Conservation (phyloP, 1,140 invertebrate genomes). For the Musca domestica region DNA sequence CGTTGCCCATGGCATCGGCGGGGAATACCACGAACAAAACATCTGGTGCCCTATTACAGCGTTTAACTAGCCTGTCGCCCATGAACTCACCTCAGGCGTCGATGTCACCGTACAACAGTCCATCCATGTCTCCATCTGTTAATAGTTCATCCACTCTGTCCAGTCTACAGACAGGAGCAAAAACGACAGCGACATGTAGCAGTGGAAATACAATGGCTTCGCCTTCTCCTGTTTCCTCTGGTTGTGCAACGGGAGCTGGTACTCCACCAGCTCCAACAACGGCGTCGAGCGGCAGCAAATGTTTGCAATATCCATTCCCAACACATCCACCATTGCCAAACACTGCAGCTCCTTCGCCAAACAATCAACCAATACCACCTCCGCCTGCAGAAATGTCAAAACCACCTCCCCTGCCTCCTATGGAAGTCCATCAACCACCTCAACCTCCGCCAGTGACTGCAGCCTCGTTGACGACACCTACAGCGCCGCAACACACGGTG, state of each 20-base stretch:
- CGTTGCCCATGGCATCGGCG: neutral
- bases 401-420: conserved; percentile 22
- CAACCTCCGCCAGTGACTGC: conserved; percentile 8
- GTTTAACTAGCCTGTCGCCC: conserved; percentile 47
- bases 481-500: neutral
- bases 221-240: neutral
- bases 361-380: conserved; percentile 42
- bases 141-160: neutral
- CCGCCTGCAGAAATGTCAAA: conserved; percentile 25
- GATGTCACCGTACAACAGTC: conserved; percentile 51
- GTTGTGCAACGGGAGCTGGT: neutral
- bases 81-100: conserved; percentile 53
- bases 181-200: neutral
- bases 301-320: conserved; percentile 79
- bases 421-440: conserved; percentile 30
- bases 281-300: conserved; percentile 53
- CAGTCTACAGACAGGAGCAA: neutral
- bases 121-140: conserved; percentile 42
- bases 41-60: conserved; percentile 38
- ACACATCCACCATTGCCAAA: conserved; percentile 66
- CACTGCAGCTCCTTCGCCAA: conserved; percentile 48
- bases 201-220: neutral
- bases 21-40: neutral
- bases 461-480: neutral
- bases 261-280: conserved; percentile 38